Percentiles rank a stretch among this genome's conserved stretches.
These are phyloP conservation scores for Hippocampus kuda DNA, from an alignment of 2,797 vertebrate genomes.

Conservation along the genomic window DNA sequence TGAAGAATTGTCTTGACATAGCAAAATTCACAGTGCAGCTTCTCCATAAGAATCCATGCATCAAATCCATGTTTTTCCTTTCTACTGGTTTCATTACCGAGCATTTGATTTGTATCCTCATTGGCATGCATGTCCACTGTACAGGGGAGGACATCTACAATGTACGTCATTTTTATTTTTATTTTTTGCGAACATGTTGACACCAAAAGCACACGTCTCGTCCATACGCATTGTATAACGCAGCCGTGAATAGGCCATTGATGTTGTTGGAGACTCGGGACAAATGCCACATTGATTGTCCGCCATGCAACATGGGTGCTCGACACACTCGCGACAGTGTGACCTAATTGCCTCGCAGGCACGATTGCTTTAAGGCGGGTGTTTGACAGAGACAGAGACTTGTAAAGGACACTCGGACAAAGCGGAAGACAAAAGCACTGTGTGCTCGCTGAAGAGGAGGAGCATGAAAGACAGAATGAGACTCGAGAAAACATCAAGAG, in stretches of 20 bases:
- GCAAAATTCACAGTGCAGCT: background rate
- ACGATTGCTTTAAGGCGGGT: constrained; percentile 24
- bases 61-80: too few species aligned
- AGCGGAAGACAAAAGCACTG: background rate
- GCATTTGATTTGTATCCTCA: background rate
- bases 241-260: constrained; percentile 49
- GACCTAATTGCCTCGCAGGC: constrained; percentile 33
- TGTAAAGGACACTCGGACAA: constrained; percentile 11
- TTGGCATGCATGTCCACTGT: background rate
- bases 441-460: too few species aligned
- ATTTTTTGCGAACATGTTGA: constrained; percentile 13
- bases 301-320: constrained; percentile 25
- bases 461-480: background rate
- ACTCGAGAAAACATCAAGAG: background rate
- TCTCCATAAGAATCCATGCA: too few species aligned
- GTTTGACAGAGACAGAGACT: constrained; percentile 30
- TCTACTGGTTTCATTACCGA: too few species aligned
- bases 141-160: constrained; percentile 7
- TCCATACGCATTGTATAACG: constrained; percentile 21
- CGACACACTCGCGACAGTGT: constrained; percentile 30
- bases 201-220: constrained; percentile 8
- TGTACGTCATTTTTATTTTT: constrained; percentile 2
- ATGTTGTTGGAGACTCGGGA: constrained; percentile 33
- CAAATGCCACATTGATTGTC: constrained; percentile 55
- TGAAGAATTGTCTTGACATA: background rate